phyloP scores from a whole-genome alignment of 2,888 invertebrate species.

The Phytoseiulus persimilis region DNA sequence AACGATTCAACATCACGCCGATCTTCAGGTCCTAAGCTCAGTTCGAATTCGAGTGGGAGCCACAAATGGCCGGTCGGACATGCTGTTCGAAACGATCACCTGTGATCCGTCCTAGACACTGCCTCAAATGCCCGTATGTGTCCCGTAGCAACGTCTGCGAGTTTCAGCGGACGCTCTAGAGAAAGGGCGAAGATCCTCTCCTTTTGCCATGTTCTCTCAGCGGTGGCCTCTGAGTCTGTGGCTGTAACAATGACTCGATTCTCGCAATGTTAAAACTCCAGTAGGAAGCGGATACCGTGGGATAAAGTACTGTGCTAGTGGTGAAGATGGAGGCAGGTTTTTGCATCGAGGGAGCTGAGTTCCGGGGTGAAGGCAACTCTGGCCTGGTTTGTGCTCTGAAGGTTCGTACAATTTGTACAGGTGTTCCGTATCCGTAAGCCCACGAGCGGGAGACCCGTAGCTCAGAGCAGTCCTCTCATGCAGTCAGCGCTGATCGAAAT shows the following conservation, averaged over 20 bases:
- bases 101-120: background rate
- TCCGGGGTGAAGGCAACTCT: conserved; percentile 36
- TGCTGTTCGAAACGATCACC: background rate
- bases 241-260: background rate
- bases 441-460: background rate
- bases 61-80: background rate
- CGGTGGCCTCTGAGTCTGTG: background rate
- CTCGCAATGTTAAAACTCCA: background rate
- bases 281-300: background rate
- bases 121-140: background rate
- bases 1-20: too few species aligned
- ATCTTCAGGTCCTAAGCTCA: background rate
- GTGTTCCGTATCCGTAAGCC: background rate
- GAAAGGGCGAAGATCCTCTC: background rate
- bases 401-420: background rate
- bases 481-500: too few species aligned
- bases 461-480: background rate
- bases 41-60: background rate
- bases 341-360: conserved; percentile 9
- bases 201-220: background rate
- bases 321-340: background rate
- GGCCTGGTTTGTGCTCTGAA: conserved; percentile 18
- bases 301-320: background rate
- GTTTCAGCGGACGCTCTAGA: background rate
- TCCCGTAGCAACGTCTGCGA: background rate